Base-by-base conservation (phyloP, 2,113 vertebrate genomes). In the Arothron firmamentum region DNA sequence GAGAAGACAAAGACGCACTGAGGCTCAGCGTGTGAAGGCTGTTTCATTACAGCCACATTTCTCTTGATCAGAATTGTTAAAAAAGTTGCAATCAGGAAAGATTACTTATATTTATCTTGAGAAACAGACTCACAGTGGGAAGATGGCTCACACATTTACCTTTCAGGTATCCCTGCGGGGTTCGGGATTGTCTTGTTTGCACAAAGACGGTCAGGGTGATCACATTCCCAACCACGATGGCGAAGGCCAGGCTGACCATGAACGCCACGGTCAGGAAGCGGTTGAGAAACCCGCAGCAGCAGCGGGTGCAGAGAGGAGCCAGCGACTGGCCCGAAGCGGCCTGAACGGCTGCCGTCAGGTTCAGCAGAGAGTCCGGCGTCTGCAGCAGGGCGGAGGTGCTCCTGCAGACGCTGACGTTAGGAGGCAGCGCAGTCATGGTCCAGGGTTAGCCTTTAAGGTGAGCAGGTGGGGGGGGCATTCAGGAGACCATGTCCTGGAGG, bases 121-220 rank as follows among this genome's bases (percentile, higher is more conserved):
- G 34, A 12, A 38, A 1, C 34, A 38, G 34, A 1, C 34, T 38
- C 34, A 12, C 5, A n/a, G 45, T 12, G 11, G 34, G 46, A 12
- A 51, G 15, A 38, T 2, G 0, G 11, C 41, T 6, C 42, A 10
- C 63, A n/a, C 4, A 42, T 50, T 77, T 81, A 92, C 91, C 90
- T 92, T 92, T 93, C 53, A 93, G 82, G 70, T 92, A 93, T 21
- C 92, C 90, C 64, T 93, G 92, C 11, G 92, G 85, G 4, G 91
- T 92, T 51, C 88, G 82, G 12, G 90, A 90, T 58, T 92, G 91
- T 62, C 82, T 86, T 0, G 87, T 90, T 74, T 89, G 85, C 71
- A 92, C 86, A 75, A 94, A 91, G 14, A 93, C 92, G 0, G 88
- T 88, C 4, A 94, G 85, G 0, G 90, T 92, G 79, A 93, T 71